A percentile compares a stretch with the other conserved stretches of the same genome.
phyloP scores from a whole-genome alignment of 1,140 invertebrate genomes.

The Teleogryllus occipitalis region DNA sequence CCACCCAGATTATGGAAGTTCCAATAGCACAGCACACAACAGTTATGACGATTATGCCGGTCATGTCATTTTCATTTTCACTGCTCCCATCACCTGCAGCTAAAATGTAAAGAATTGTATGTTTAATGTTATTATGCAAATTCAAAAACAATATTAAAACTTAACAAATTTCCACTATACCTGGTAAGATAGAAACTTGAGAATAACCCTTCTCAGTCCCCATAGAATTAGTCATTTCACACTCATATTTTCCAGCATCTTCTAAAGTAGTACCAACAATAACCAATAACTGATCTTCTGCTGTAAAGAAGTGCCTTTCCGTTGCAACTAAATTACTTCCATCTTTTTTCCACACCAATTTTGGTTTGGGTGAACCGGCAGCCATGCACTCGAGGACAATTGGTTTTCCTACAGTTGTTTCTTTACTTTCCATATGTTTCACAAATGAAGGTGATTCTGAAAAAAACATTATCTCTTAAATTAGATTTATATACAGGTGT shows the following conservation, averaged over 20 bases:
- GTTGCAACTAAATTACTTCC: conserved; percentile 59
- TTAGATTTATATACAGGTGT: too few relatives aligned
- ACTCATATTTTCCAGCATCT: conserved; percentile 82
- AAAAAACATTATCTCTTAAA: conserved; percentile 17
- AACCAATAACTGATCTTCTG: conserved; percentile 76
- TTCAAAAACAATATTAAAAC: neutral
- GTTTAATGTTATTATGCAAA: neutral
- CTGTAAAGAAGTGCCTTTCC: conserved; percentile 72
- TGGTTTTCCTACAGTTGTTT: conserved; percentile 65
- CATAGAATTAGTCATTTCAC: conserved; percentile 76
- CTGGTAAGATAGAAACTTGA: conserved; percentile 45
- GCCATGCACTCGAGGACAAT: conserved; percentile 83
- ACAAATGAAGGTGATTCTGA: conserved; percentile 75
- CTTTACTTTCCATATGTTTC: conserved; percentile 76
- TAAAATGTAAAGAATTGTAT: neutral
- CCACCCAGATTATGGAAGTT: conserved; percentile 84
- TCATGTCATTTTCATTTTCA: conserved; percentile 57
- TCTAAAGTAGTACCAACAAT: conserved; percentile 66
- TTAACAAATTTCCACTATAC: conserved; percentile 30
- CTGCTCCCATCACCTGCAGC: conserved; percentile 34
- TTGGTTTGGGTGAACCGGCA: conserved; percentile 75
- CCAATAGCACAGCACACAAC: conserved; percentile 82
- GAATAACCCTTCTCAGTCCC: conserved; percentile 53
- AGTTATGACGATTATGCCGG: conserved; percentile 79
- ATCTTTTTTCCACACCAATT: conserved; percentile 84